These are phyloP conservation scores for Serrognathus titanus DNA, from an alignment of 2,888 invertebrate species.

Conservation along the genomic window DNA sequence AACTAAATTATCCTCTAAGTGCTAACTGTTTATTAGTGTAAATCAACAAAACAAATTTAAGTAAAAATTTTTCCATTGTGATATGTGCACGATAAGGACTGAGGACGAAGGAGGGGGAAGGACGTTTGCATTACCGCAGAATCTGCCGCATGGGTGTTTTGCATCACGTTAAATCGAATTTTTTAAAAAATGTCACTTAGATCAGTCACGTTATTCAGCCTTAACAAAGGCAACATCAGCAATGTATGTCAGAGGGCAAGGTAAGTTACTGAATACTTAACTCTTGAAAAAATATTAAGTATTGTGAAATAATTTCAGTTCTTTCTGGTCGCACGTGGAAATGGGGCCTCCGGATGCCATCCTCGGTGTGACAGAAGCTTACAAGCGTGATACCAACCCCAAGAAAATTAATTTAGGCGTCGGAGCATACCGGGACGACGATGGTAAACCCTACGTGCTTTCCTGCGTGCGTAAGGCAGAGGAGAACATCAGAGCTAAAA, in stretches of 20 bases:
- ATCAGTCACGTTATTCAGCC: constrained; percentile 22
- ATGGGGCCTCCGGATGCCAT: constrained; percentile 99
- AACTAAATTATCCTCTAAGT: no score
- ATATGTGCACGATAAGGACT: background rate
- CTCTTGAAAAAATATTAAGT: background rate
- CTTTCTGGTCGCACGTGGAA: constrained; percentile 84
- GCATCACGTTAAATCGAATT: background rate
- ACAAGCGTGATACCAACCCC: constrained; percentile 81
- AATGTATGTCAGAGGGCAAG: constrained; percentile 23
- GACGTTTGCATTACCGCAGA: background rate
- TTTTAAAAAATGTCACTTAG: constrained; percentile 26
- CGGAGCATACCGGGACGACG: constrained; percentile 96
- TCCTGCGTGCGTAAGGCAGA: constrained; percentile 89
- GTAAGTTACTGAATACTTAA: constrained; percentile 15
- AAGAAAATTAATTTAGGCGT: constrained; percentile 97
- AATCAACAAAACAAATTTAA: background rate
- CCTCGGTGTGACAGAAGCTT: constrained; percentile 96
- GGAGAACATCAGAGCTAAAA: constrained; percentile 61
- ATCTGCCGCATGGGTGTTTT: background rate
- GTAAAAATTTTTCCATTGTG: background rate
- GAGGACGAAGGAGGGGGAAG: background rate
- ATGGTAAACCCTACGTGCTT: constrained; percentile 92
- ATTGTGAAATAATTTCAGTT: constrained; percentile 51
- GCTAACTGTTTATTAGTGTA: no score
- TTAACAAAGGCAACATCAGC: constrained; percentile 21